Base-by-base conservation (phyloP, 1,140 invertebrate genomes). In the Lasioglossum albipes region DNA sequence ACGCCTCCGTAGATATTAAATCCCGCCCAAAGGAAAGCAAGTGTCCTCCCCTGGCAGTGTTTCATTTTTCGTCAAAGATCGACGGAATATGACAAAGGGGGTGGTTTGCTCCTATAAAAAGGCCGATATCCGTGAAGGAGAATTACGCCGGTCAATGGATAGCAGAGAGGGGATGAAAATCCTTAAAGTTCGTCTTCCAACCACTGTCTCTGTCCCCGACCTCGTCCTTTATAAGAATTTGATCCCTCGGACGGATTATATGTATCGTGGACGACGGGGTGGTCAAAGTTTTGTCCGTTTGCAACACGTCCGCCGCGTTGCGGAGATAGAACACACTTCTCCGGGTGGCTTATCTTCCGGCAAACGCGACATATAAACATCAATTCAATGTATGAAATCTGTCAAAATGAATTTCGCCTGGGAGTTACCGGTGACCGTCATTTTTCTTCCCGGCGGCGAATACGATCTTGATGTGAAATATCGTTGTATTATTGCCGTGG, bases 331-430 rank as follows among this genome's bases (percentile, higher is more conserved):
- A 54, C 36, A 83, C 45, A 87, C 72, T 86, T 90, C 75, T 59
- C 74, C 86, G 5, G 42, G 22, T 41, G 82, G 86, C 86, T 90
- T 90, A 91, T 90, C 89, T 91, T 89, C 87, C 89, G 89, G 87
- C 88, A 88, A 90, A 88, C 89, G 86, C 91, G 89, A 91, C 91
- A 84, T 88, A 90, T 90, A 92, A 92, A 91, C 91, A 93, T 93
- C 92, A 93, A 93, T 93, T 93, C 91, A 92, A 93, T 93, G 91
- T 93, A 93, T 90, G 92, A 93, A 93, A 93, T 93, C 92, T 93
- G 92, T 93, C 92, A 93, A 93, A 93, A 93, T 92, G 92, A 93
- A 93, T 93, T 92, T 92, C 90, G 87, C 88, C 81, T 88, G 89
- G 90, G 89, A 92, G 88, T 74, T 88, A 83, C 85, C 71, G 88